These are phyloP conservation scores for Pseudochromis fuscus DNA, from an alignment of 2,797 vertebrate species.

Conservation along the genomic window DNA sequence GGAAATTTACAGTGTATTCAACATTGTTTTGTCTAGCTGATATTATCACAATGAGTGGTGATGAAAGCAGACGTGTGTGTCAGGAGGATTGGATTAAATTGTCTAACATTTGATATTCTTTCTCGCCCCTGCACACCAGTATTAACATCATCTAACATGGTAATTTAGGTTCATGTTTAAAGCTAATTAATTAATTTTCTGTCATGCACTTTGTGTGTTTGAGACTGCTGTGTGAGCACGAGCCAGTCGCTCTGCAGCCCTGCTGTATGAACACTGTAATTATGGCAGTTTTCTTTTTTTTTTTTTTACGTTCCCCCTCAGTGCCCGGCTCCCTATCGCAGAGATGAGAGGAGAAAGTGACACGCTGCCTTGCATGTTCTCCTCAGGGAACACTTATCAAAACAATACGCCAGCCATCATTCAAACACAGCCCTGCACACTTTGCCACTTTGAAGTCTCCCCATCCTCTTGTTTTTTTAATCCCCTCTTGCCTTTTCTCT, in stretches of 20 bases:
- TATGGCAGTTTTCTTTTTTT: slow-evolving; percentile 31
- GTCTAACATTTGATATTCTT: slow-evolving; percentile 53
- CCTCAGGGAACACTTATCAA: slow-evolving; percentile 81
- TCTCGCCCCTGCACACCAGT: slow-evolving; percentile 24
- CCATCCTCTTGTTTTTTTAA: slow-evolving; percentile 66
- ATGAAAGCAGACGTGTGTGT: slow-evolving; percentile 49
- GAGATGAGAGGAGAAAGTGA: slow-evolving; percentile 69
- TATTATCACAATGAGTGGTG: slow-evolving; percentile 4
- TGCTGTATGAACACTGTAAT: slow-evolving; percentile 51
- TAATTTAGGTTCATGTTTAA: slow-evolving; percentile 63
- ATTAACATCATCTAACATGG: slow-evolving; percentile 56
- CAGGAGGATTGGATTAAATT: slow-evolving; percentile 50
- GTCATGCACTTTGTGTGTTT: slow-evolving; percentile 2
- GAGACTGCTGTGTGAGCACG: slow-evolving; percentile 10
- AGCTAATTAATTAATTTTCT: slow-evolving; percentile 60
- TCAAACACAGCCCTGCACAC: slow-evolving; percentile 68
- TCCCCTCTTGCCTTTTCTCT: slow-evolving; percentile 48
- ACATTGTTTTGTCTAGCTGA: slow-evolving; percentile 33
- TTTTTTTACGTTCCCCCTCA: slow-evolving; percentile 54
- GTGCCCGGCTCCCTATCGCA: slow-evolving; percentile 43
- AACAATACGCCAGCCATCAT: slow-evolving; percentile 77
- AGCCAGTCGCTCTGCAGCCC: slow-evolving; percentile 21
- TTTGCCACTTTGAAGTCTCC: slow-evolving; percentile 73
- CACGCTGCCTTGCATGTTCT: slow-evolving; percentile 65
- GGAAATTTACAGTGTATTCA: slow-evolving; percentile 26